phyloP scores from a whole-genome alignment of 2,888 invertebrate genomes.

The Bellardia bayeri region DNA sequence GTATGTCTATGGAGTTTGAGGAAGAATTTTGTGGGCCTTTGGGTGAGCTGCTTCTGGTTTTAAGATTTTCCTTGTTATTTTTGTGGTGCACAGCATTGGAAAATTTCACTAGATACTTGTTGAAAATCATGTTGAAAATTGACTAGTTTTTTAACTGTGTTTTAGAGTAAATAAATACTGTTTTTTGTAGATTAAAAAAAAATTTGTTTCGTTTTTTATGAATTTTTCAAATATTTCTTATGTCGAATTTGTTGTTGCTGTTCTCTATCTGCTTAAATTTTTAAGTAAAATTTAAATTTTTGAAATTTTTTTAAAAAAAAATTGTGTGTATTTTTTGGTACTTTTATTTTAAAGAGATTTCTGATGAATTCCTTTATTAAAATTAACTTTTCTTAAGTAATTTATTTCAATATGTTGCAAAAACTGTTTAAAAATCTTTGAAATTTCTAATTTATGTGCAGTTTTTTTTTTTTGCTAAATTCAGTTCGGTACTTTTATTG shows the following conservation, averaged over 20 bases:
- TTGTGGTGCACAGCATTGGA: slow-evolving; percentile 80
- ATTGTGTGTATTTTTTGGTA: too few species aligned
- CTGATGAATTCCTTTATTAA: too few species aligned
- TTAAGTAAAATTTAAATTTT: too few species aligned
- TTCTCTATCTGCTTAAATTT: too few species aligned
- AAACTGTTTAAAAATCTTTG: too few species aligned
- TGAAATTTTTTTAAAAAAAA: too few species aligned
- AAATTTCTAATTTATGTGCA: too few species aligned
- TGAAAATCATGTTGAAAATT: slow-evolving; percentile 80
- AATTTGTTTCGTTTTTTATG: not conserved
- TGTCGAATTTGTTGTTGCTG: not conserved
- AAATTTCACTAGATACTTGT: slow-evolving; percentile 83
- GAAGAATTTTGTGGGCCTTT: slow-evolving; percentile 56
- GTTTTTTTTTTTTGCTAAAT: too few species aligned
- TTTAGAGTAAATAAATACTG: not conserved
- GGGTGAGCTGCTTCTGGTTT: slow-evolving; percentile 57
- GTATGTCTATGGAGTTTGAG: slow-evolving; percentile 35
- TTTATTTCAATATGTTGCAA: too few species aligned
- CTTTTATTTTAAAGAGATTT: too few species aligned
- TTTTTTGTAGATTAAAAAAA: not conserved
- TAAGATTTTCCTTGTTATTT: slow-evolving; percentile 77
- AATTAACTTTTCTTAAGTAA: too few species aligned
- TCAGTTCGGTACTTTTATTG: too few species aligned
- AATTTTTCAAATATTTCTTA: not conserved
- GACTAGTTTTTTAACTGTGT: slow-evolving; percentile 55